Base-by-base conservation (phyloP, 2,113 vertebrate genomes). In the Corvus hawaiiensis region DNA sequence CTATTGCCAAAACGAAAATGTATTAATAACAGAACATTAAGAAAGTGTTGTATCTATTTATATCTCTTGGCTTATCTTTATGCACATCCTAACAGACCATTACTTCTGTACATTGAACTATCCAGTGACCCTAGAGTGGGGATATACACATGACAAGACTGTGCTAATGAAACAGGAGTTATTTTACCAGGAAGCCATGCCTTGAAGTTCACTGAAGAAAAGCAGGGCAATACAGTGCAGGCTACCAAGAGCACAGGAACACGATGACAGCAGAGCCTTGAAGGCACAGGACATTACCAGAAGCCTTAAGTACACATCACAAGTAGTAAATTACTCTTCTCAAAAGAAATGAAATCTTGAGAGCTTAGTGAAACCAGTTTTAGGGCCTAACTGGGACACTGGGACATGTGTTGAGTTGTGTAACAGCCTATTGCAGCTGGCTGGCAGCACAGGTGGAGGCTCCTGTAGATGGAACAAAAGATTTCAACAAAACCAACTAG, bases 371-470 rank as follows among this genome's bases (percentile, higher is more conserved):
- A 73, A 90, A 91, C 89, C 64, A 89, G 89, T 95, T 94, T 90
- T 48, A 81, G 69, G 83, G 33, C 69, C 56, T 67, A 87, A 93
- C 10, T 84, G 73, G 94, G 91, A 43, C 43, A 43, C 39, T 41
- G 39, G 39, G 39, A 69, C 76, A 55, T 28, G 54, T 9, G 5
- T 27, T 76, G 64, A 35, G 64, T 92, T 97, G 89, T 72, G 89
- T 81, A 97, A 95, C 48, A 81, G 49, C 48, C 35, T 78, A 14
- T 92, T 96, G 73, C 95, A 97, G 55, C 51, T 94, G 83, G 56
- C 76, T 89, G 56, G 80, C 55, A 91, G 89, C 84, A 84, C 52
- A 91, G 89, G 94, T 75, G 73, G 91, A 94, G 84, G 52, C 69
- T 32, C 37, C 72, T 67, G 56, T 51, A 95, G 91, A 94, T 94